Evolutionary conservation across 2,113 vertebrate species (phyloP), one percentile per base, ranked within the genome.

Genomic region (Silurus glanis): DNA sequence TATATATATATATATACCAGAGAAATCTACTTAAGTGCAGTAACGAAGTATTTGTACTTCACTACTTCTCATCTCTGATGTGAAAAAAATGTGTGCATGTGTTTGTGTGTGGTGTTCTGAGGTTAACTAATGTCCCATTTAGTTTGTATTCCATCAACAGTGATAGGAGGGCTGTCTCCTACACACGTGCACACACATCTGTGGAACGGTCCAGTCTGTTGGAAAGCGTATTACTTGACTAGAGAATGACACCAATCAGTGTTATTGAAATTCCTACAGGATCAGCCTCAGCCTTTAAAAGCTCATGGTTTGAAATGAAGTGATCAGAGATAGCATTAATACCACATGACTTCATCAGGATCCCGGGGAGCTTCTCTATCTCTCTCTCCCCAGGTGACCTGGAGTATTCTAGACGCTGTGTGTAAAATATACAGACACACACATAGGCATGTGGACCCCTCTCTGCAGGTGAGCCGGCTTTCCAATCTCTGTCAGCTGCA

Each of bases 351-450:
- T 88, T 87, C 86, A 88, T 88, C 84, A 84, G 83, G 72, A 90
- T 85, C 89, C 87, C 71, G 85, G 87, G 86, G 89, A 90, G 89
- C 86, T 84, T 82, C 66, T 82, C 84, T 81, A 87, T 85, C 83
- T 86, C 84, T 47, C 56, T 86, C 89, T 71, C 89, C 87, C 82
- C 87, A 90, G 89, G 89, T 90, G 84, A 90, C 69, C 86, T 14
- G 9, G 25, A 49, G 53, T 23, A 28, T 78, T 86, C 37, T 66
- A 61, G 81, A 67, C 62, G 49, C n/a, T 55, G 49, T 0, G 37
- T 58, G 81, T 47, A 72, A 64, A 64, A 85, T 25, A 67, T 82
- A 85, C 37, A 78, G 56, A 58, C 80, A 45, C 51, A 59, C 85
- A 51, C 80, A 58, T 47, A 66, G 17, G 8, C 64, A 25, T 75